Evolutionary conservation across 2,888 invertebrate species (phyloP), one percentile per base, ranked within the genome.

Genomic region (Maniola hyperantus): DNA sequence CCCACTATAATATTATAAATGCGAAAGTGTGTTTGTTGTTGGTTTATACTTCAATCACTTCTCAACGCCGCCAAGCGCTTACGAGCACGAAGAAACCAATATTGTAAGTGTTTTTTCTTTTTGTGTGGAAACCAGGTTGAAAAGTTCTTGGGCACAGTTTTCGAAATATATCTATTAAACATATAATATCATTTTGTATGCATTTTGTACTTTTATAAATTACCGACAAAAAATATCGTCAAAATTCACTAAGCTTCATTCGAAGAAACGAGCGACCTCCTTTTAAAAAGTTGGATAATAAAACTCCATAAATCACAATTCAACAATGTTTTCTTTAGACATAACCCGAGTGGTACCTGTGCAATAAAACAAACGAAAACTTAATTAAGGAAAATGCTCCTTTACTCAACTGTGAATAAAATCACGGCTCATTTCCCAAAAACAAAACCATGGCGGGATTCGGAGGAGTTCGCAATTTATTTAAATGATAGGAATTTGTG

Each of bases 401-500:
- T 15, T 54, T 36, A 36, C 54, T 54, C 34, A 36, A 34, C 34
- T 36, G 34, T 36, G 15, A 54, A 10, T 26, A 51, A 53, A 53
- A 33, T 55, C 55, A 55, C 55, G 55, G 55, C 55, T 55, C 36
- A 55, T 55, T 55, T 36, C 55, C 55, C 36, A 10, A 55, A 55
- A 18, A 55, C 55, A 39, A 36, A 55, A 54, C 36, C 36, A 20
- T 26, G 26, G 51, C 26, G 51, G 26, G 51, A 0, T 33, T 53
- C 33, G 6, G 6, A 33, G 26, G 11, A 36, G 55, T 39, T 39
- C 18, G 18, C 55, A 55, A 39, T 55, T 55, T 55, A 11, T 55
- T 36, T 36, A 18, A 36, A 55, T 55, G 34, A 18, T 48, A 48
- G 18, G 15, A 48, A 48, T 15, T 48, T 39, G 11, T 10, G 18